Conservation (phyloP, 1,140 invertebrate species). For the Leptopilina boulardi region DNA sequence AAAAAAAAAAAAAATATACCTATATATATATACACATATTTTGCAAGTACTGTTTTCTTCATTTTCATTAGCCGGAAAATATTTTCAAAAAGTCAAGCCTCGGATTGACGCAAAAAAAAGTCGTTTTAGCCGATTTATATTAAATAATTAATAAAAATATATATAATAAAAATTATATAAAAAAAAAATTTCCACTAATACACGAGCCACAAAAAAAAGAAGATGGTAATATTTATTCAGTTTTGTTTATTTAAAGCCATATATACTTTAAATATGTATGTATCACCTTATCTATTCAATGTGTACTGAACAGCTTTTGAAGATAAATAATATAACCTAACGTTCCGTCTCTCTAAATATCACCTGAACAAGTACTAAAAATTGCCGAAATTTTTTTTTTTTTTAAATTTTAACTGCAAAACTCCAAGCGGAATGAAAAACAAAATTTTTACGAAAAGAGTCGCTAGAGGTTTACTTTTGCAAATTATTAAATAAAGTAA, state of each 20-base stretch:
- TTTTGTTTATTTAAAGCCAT: constrained; percentile 4
- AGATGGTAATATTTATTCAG: constrained; percentile 25
- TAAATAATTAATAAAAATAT: not conserved
- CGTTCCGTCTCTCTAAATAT: not conserved
- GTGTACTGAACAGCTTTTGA: not conserved
- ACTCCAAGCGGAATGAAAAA: too few relatives aligned
- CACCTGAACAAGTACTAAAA: not conserved
- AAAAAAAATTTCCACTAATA: constrained; percentile 34
- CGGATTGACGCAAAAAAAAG: too few relatives aligned
- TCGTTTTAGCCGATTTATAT: too few relatives aligned
- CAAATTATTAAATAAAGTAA: too few relatives aligned
- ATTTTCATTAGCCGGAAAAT: not conserved
- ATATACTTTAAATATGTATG: not conserved
- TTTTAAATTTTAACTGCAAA: too few relatives aligned
- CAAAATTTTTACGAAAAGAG: too few relatives aligned
- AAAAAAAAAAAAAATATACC: not conserved
- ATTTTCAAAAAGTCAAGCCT: not conserved
- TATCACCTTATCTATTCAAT: not conserved
- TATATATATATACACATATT: not conserved
- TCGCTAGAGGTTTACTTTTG: too few relatives aligned
- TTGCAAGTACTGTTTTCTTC: not conserved
- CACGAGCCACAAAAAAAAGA: constrained; percentile 21
- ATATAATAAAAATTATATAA: not conserved
- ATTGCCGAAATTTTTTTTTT: too few relatives aligned
- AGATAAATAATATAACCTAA: not conserved